These are phyloP conservation scores for Nephrotoma guestfalica DNA, from an alignment of 2,888 invertebrate species.

Conservation along the genomic window DNA sequence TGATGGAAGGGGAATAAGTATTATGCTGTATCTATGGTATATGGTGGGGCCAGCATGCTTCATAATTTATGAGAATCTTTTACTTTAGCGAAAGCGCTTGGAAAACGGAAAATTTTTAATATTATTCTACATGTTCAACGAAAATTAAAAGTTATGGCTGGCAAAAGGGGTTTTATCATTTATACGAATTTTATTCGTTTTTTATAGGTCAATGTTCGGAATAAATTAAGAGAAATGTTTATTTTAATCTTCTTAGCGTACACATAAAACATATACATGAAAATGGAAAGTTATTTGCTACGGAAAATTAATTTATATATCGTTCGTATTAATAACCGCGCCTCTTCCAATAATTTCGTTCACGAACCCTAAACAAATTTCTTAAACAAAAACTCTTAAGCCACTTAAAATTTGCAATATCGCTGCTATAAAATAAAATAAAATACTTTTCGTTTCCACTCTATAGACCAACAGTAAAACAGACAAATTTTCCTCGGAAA, in stretches of 20 bases:
- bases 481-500: neutral
- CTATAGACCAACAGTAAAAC: neutral
- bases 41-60: neutral
- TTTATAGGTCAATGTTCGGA: neutral
- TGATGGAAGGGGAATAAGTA: neutral
- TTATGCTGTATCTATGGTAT: neutral
- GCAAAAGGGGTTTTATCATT: neutral
- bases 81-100: neutral
- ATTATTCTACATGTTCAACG: neutral
- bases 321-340: neutral
- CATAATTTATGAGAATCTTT: neutral
- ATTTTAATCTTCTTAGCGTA: neutral
- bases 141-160: neutral
- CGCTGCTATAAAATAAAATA: neutral
- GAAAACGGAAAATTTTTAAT: neutral
- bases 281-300: neutral
- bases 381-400: neutral
- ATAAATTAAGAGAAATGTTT: neutral
- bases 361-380: neutral
- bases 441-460: neutral
- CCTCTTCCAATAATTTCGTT: neutral
- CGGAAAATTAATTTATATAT: neutral
- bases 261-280: neutral
- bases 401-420: neutral
- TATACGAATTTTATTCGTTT: neutral